Percentiles rank a stretch among this genome's conserved stretches.
Conservation (phyloP, 2,797 vertebrate species). For the Poliocrania exsul region DNA sequence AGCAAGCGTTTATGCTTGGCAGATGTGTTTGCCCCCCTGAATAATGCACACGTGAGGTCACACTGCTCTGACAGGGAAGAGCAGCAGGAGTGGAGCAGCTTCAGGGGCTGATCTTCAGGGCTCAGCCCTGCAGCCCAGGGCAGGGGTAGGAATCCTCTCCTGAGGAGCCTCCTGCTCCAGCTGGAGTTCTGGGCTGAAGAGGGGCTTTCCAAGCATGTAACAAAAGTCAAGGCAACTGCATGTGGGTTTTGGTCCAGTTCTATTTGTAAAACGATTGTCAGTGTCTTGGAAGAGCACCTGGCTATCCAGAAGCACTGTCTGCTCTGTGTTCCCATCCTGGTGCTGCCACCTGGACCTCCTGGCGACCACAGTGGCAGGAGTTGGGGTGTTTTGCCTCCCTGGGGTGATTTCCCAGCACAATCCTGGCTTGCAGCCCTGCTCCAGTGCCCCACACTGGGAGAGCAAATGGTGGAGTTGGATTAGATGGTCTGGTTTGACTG, state of each 20-base stretch:
- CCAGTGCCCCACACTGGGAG: not conserved
- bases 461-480: not conserved
- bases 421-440: not conserved
- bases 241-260: not conserved
- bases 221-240: accelerated
- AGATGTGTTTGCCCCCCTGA: conserved; percentile 1
- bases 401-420: not conserved
- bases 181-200: accelerated
- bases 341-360: not conserved
- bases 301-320: not conserved
- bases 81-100: not conserved
- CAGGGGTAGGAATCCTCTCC: not conserved
- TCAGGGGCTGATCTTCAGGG: accelerated
- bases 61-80: not conserved
- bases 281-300: accelerated
- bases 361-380: not conserved
- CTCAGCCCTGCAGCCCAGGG: not conserved
- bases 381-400: not conserved
- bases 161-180: not conserved
- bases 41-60: not conserved
- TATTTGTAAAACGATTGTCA: not conserved
- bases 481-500: not conserved
- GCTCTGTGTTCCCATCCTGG: not conserved
- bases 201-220: not conserved
- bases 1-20: not conserved